phyloP scores from a whole-genome alignment of 2,888 invertebrate genomes.

The Melikaiella ostensackeni region DNA sequence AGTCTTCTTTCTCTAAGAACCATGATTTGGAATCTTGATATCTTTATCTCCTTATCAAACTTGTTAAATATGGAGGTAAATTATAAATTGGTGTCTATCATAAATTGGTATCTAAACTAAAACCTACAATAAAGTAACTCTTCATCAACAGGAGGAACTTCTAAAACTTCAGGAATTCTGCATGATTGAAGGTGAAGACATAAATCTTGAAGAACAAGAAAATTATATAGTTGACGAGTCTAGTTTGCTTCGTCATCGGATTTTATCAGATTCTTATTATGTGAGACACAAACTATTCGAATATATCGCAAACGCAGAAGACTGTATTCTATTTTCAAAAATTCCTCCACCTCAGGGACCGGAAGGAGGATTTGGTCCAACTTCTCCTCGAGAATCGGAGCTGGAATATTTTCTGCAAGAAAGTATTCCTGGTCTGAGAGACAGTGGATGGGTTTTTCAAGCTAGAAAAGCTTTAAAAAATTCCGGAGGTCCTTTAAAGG shows the following conservation, averaged over 20 bases:
- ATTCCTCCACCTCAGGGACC: constrained; percentile 61
- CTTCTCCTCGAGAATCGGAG: constrained; percentile 58
- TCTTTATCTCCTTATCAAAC: constrained; percentile 64
- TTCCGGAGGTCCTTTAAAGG: constrained; percentile 64
- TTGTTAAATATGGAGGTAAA: constrained; percentile 69
- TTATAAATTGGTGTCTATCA: not conserved
- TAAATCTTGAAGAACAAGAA: constrained; percentile 48
- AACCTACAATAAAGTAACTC: not conserved
- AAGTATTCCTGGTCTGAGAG: constrained; percentile 66
- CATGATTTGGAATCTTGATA: constrained; percentile 72
- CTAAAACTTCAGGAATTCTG: constrained; percentile 65
- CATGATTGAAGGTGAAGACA: constrained; percentile 54
- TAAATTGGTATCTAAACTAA: not conserved
- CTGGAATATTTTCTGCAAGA: constrained; percentile 63
- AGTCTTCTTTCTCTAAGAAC: constrained; percentile 67
- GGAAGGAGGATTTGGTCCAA: constrained; percentile 41
- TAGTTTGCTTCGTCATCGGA: constrained; percentile 66
- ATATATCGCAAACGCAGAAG: constrained; percentile 57
- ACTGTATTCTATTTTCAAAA: constrained; percentile 63
- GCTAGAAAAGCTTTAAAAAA: constrained; percentile 65
- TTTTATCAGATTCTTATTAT: constrained; percentile 67
- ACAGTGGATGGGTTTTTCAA: constrained; percentile 69
- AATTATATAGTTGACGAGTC: constrained; percentile 66
- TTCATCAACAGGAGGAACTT: constrained; percentile 62
- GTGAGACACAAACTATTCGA: constrained; percentile 59